A percentile compares a stretch with the other conserved stretches of the same genome.
Conservation (phyloP, 2,888 invertebrate species). For the Frankliniella fusca region DNA sequence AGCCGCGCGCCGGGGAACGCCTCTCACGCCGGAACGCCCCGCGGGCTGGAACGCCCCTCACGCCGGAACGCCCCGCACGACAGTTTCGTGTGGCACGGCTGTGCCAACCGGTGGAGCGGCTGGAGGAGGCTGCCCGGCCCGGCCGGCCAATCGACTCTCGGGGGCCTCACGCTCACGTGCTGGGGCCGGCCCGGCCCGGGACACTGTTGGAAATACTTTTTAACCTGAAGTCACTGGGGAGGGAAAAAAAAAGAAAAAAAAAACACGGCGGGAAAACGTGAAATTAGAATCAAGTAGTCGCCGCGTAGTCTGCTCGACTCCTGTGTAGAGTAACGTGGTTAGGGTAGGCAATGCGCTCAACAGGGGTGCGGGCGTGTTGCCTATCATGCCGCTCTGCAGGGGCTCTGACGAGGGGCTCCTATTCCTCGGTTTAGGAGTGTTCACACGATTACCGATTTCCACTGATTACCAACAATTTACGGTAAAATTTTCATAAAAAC, state of each 20-base stretch:
- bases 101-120: not conserved
- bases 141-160: not conserved
- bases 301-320: not conserved
- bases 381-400: not conserved
- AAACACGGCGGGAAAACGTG: too few species aligned
- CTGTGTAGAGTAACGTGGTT: not conserved
- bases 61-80: not conserved
- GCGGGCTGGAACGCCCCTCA: conserved; percentile 5
- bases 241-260: too few species aligned
- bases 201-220: not conserved
- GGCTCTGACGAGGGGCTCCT: too few species aligned
- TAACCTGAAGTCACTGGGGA: too few species aligned
- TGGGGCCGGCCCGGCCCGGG: not conserved
- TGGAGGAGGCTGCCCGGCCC: not conserved
- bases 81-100: not conserved
- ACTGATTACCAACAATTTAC: too few species aligned
- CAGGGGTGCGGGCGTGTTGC: not conserved
- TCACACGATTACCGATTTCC: too few species aligned
- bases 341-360: not conserved
- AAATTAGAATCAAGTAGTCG: not conserved
- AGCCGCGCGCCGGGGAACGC: not conserved
- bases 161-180: not conserved
- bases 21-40: conserved; percentile 5
- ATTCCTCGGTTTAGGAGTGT: too few species aligned
- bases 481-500: too few species aligned